Base-by-base conservation (phyloP, 2,797 vertebrate genomes). In the Parauchenoglanis ngamensis region DNA sequence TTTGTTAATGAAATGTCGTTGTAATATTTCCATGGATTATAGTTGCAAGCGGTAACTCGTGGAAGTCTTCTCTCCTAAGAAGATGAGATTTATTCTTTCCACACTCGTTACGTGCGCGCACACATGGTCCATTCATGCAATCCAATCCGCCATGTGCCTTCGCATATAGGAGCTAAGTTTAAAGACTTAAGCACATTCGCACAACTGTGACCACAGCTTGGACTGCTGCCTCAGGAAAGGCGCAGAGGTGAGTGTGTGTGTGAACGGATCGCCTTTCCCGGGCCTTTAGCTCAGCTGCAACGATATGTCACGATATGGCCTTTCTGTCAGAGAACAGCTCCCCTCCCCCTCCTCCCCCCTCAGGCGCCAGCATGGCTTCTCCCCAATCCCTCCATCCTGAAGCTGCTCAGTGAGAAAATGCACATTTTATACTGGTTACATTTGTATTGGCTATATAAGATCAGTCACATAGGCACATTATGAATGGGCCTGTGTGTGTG, bases 211-310 rank as follows among this genome's bases (percentile, higher is more conserved):
- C 70, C 35, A 40, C 85, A 44, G 63, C 85, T 81, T 85, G 63
- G 78, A 85, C 84, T 86, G 76, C 84, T 86, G 70, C 49, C 65
- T 83, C 82, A 72, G 85, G 79, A 57, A 84, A 73, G 35, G 4
- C 52, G 65, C 79, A 75, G 49, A 44, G 73, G 35, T 77, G 79
- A 28, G 72, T 65, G 83, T 56, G 83, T 56, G 79, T 72, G 68
- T 68, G 85, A 28, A 40, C 56, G 56, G 88, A 90, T 91, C 75
- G 44, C 59, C 77, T 91, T 90, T 90, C 90, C 84, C 23, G 61
- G 85, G 52, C 86, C 65, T 89, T 63, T 77, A 90, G 83, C 83
- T 89, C 91, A 92, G 91, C 89, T 92, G 90, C 88, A 90, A 82
- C 54, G 87, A 90, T 88, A 73, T 90, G 91, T 90, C 91, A 90